Conservation (phyloP, 1,140 invertebrate species). For the Apis laboriosa region DNA sequence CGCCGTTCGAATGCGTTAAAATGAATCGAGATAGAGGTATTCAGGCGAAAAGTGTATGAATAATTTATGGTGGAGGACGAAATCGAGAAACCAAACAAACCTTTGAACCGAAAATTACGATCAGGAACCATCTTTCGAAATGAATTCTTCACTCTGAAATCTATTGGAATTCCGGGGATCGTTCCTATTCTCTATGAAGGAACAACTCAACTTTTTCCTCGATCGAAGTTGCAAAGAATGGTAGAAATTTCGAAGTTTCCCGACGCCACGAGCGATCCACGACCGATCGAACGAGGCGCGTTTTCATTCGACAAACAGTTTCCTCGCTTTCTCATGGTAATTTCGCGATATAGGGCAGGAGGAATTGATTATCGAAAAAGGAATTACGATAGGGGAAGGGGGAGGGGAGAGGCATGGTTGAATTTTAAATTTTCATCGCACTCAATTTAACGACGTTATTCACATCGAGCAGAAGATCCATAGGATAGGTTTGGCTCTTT, state of each 20-base stretch:
- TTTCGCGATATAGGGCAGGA: not conserved
- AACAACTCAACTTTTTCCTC: conserved; percentile 13
- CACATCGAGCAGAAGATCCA: not conserved
- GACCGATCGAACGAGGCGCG: not conserved
- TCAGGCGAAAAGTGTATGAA: too few species aligned
- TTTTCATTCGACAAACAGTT: not conserved
- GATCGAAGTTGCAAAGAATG: not conserved
- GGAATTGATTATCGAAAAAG: not conserved
- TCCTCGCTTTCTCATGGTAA: not conserved
- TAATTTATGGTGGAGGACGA: too few species aligned
- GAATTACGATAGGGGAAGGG: not conserved
- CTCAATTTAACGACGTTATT: not conserved
- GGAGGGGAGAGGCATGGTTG: not conserved
- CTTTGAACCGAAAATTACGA: not conserved
- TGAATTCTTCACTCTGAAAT: not conserved
- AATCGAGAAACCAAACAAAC: too few species aligned
- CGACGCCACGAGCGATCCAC: not conserved
- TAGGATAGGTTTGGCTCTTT: not conserved
- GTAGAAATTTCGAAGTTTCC: not conserved
- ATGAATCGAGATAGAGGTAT: too few species aligned
- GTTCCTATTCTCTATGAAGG: not conserved
- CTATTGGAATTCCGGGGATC: not conserved
- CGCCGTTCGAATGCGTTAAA: too few species aligned
- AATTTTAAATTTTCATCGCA: not conserved
- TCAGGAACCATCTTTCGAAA: not conserved